A percentile compares a stretch with the other conserved stretches of the same genome.
Conservation (phyloP, 2,797 vertebrate genomes). For the Catostomus latipinnis region DNA sequence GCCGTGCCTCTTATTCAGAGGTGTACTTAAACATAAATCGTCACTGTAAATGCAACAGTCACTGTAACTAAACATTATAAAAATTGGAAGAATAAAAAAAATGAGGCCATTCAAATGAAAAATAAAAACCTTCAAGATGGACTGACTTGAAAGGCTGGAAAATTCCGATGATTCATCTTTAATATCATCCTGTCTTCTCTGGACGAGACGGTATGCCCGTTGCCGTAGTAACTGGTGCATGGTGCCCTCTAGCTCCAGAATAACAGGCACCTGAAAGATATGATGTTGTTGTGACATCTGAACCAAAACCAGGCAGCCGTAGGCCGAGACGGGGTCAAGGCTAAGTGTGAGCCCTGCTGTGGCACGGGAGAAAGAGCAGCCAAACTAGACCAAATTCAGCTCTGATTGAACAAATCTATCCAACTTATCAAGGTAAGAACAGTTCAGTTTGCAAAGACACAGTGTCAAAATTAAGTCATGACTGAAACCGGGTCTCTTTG, state of each 20-base stretch:
- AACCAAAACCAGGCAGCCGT: conserved; percentile 66
- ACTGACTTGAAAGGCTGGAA: conserved; percentile 99
- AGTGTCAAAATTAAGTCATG: too few species aligned
- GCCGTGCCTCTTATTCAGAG: conserved; percentile 11
- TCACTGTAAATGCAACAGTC: conserved; percentile 3
- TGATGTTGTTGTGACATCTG: conserved; percentile 82
- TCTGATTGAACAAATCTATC: neutral
- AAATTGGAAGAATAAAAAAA: conserved; percentile 70
- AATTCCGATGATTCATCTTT: conserved; percentile 99
- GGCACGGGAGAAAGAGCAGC: conserved; percentile 51
- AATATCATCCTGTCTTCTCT: conserved; percentile 99
- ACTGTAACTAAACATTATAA: neutral
- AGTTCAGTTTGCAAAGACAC: too few species aligned
- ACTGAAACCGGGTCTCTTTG: too few species aligned
- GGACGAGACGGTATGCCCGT: conserved; percentile 98
- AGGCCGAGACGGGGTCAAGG: conserved; percentile 61
- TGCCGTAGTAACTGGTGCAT: conserved; percentile 99
- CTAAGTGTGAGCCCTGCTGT: conserved; percentile 62
- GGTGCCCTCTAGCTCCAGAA: conserved; percentile 97
- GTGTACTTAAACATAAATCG: neutral
- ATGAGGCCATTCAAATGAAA: conserved; percentile 99
- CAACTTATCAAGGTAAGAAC: too few species aligned
- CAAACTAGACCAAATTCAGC: conserved; percentile 30
- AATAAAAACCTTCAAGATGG: conserved; percentile 99
- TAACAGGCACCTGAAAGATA: conserved; percentile 96